Conservation (phyloP, 2,113 vertebrate genomes). For the Oncorhynchus gorbuscha region DNA sequence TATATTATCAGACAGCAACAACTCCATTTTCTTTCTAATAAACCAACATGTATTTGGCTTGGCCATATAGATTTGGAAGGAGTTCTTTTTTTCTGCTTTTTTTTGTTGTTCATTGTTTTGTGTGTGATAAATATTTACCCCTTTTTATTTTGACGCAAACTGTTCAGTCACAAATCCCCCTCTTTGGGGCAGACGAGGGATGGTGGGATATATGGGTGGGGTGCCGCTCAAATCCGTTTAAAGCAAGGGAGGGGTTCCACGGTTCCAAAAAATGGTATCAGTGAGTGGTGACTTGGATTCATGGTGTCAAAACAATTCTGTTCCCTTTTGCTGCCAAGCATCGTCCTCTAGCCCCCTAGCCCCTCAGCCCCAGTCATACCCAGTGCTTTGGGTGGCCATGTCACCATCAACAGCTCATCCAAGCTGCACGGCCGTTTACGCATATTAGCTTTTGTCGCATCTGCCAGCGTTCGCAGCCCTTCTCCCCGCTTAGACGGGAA, state of each 20-base stretch:
- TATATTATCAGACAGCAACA: slow-evolving; percentile 49
- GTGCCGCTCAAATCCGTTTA: neutral
- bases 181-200: neutral
- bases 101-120: neutral
- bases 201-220: neutral
- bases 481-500: neutral
- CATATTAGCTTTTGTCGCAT: slow-evolving; percentile 73
- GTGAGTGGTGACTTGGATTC: slow-evolving; percentile 66
- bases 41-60: neutral
- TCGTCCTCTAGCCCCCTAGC: slow-evolving; percentile 43
- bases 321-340: slow-evolving; percentile 64
- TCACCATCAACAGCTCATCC: slow-evolving; percentile 63
- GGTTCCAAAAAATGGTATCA: slow-evolving; percentile 39
- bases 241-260: neutral
- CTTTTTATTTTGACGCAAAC: neutral
- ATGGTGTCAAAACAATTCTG: slow-evolving; percentile 78
- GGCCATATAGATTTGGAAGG: neutral
- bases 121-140: neutral
- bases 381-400: slow-evolving; percentile 55
- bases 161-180: neutral
- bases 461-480: slow-evolving; percentile 67
- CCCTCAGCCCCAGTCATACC: slow-evolving; percentile 24
- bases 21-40: slow-evolving; percentile 44
- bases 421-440: slow-evolving; percentile 71
- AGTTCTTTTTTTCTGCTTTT: no score